Base-by-base conservation (phyloP, 2,888 invertebrate species). In the Atherix ibis region DNA sequence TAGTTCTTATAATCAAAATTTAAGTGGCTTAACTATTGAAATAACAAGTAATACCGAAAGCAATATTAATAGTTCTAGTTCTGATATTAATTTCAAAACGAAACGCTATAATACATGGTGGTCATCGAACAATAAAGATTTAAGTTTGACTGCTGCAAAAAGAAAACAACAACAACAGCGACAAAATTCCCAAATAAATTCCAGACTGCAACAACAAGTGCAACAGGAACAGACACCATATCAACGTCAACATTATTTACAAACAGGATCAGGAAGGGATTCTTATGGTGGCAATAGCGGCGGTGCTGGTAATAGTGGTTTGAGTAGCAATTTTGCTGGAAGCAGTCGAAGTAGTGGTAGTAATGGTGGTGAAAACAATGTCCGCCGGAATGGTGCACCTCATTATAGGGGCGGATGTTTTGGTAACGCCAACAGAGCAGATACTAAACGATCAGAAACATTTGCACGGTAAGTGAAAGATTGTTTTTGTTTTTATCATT, bases 11-110 rank as follows among this genome's bases (percentile, higher is more conserved):
- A 50, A 47, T 46, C 45, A 48, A 49, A 48, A 47, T 44, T 45
- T 44, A 48, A 50, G 50, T 50, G 50, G 48, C 50, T 47, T 50
- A 50, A 41, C 41, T 40, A 43, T 41, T 43, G 29, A 35, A 38
- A 35, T 32, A 41, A 39, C 38, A 43, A 41, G 34, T 32, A 34
- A 38, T 35, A 37, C 31, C 24, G 27, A 34, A 40, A 38, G 36
- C 34, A 38, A 38, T 40, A 37, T 25, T 35, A 37, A 31, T 32
- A 41, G 29, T 35, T 28, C 33, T 37, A 31, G 27, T 26, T 15
- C 28, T 18, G 31, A 22, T 29, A 25, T 19, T 31, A 27, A 33
- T 13, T 26, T 4, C 15, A 41, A 41, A 34, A 32, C 33, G 18
- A 42, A 45, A 35, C 43, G 45, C 31, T 37, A 40, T 27, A 42